A percentile compares a stretch with the other conserved stretches of the same genome.
These are phyloP conservation scores for Cepaea hortensis DNA, from an alignment of 2,888 invertebrate genomes.

Conservation along the genomic window DNA sequence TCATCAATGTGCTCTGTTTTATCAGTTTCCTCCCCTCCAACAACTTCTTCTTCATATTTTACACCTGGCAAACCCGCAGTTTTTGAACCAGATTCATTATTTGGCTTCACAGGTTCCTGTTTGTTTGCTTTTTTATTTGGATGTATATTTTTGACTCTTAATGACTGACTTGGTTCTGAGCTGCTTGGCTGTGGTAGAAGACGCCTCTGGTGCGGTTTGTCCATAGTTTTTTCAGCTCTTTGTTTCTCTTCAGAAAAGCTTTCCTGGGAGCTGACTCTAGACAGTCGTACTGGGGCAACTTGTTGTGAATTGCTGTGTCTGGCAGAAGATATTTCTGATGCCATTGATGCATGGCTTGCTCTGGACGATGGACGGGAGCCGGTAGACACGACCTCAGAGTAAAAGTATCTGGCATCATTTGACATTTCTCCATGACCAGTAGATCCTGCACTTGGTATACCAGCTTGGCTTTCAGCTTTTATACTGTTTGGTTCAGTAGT, in stretches of 20 bases:
- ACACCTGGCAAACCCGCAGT: slow-evolving; percentile 57
- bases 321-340: slow-evolving; percentile 18
- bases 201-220: slow-evolving; percentile 59
- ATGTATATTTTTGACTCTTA: slow-evolving; percentile 67
- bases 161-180: slow-evolving; percentile 57
- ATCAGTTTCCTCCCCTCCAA: slow-evolving; percentile 12
- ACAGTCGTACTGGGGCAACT: slow-evolving; percentile 50
- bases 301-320: slow-evolving; percentile 45
- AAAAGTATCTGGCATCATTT: slow-evolving; percentile 17
- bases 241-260: slow-evolving; percentile 62
- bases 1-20: slow-evolving; percentile 50
- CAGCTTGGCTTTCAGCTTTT: neutral
- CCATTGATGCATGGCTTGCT: slow-evolving; percentile 49
- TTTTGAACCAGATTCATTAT: slow-evolving; percentile 64
- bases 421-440: neutral
- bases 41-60: slow-evolving; percentile 50
- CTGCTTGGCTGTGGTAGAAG: slow-evolving; percentile 63
- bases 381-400: slow-evolving; percentile 53
- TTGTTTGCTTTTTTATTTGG: slow-evolving; percentile 59
- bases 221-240: slow-evolving; percentile 49
- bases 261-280: slow-evolving; percentile 65
- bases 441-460: neutral
- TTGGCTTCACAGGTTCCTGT: slow-evolving; percentile 66
- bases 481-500: slow-evolving; percentile 47
- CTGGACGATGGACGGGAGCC: slow-evolving; percentile 48